Evolutionary conservation across 2,888 invertebrate genomes (phyloP), one percentile per base, ranked within the genome.

Genomic region (Dasysyrphus albostriatus): DNA sequence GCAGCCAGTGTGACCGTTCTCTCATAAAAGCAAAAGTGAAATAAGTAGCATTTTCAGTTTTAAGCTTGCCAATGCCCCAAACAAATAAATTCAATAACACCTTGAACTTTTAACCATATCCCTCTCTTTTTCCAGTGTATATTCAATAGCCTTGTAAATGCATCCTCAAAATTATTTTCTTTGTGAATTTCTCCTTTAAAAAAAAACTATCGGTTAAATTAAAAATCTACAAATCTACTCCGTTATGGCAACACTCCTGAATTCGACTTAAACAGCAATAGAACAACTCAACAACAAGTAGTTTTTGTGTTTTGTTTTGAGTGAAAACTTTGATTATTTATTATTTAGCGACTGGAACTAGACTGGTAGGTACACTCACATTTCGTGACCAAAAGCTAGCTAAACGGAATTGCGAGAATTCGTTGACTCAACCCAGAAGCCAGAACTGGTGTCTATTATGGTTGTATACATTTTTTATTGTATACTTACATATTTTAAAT

Each of bases 271-370:
- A 39, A 58, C 19, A 44, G 5, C 9, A 39, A 10, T 34, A 58
- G 47, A 69, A 61, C 10, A 51, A 70, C 69, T 70, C 58, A 39
- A 69, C 44, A 59, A 58, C 76, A 67, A 67, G 47, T 76, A 47
- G 47, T 42, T 10, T 16, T 51, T 1, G 10, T 39, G 16, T 39
- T 37, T 34, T 58, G 10, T 16, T 63, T 63, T 63, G 63, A 63
- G 63, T 44, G 44, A 63, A n/a, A n/a, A 14, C 16, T 6, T 39
- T 3, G 24, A 59, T 39, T 7, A 44, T 44, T 67, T 49, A 34
- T 63, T 10, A n/a, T 3, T 2, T 14, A 16, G 65, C 5, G 8
- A 37, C 54, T 19, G 49, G 19, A 49, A 49, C 49, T 44, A 34
- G n/a, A 4, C 12, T 42, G 0, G 16, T 47, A 47, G 0, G 16